phyloP scores from a whole-genome alignment of 1,140 invertebrate genomes.

The Drosophila nebulosa region DNA sequence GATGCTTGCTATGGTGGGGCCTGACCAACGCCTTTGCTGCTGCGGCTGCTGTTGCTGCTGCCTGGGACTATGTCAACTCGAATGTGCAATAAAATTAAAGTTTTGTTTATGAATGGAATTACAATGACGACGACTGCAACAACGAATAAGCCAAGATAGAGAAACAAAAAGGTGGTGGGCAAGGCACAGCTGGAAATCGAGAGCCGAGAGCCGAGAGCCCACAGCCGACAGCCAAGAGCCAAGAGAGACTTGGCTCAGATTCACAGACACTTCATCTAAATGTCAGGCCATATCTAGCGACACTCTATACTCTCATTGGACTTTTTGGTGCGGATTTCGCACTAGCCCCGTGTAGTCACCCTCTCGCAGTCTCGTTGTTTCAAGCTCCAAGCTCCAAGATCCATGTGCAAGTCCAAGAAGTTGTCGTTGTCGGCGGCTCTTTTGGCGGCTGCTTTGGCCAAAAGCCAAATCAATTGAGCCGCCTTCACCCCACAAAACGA shows the following conservation, averaged over 20 bases:
- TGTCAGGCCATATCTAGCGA: constrained; percentile 79
- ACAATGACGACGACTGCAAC: constrained; percentile 44
- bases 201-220: constrained; percentile 20
- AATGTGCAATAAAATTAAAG: constrained; percentile 73
- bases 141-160: constrained; percentile 21
- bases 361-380: neutral
- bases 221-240: constrained; percentile 21
- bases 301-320: constrained; percentile 61
- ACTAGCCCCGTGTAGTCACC: constrained; percentile 26
- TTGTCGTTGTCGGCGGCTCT: constrained; percentile 44
- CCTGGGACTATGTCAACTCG: constrained; percentile 52
- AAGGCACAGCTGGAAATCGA: constrained; percentile 63
- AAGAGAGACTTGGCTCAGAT: constrained; percentile 51
- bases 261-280: constrained; percentile 80
- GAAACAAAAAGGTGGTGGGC: constrained; percentile 12
- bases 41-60: constrained; percentile 6
- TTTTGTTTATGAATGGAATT: constrained; percentile 81
- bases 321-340: constrained; percentile 34
- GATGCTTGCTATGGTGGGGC: constrained; percentile 31
- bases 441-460: constrained; percentile 77
- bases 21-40: constrained; percentile 44
- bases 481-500: constrained; percentile 68
- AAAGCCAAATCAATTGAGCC: constrained; percentile 78
- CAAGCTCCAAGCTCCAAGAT: neutral
- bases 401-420: constrained; percentile 15